Base-by-base conservation (phyloP, 1,140 invertebrate genomes). In the Eumeta japonica region DNA sequence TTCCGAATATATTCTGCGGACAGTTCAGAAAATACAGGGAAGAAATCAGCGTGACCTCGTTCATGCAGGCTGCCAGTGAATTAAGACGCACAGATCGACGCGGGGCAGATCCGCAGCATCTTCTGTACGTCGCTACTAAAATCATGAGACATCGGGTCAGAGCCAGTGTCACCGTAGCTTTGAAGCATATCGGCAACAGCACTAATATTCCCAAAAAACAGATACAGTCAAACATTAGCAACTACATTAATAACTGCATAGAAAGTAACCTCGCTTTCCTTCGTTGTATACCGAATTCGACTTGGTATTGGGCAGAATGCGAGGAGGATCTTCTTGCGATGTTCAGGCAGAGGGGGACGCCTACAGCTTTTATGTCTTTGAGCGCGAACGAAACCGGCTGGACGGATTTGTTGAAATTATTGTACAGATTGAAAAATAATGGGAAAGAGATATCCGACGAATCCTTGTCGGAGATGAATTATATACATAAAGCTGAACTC, bases 241-340 rank as follows among this genome's bases (percentile, higher is more conserved):
- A 36, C 9, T 39, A 36, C 28, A 18, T 31, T 28, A 24, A 39
- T 24, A 37, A 28, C 20, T 43, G 37, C 27, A 24, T 42, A 2
- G 33, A 47, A 35, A 37, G 9, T 13, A 35, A 37, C 24, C 24
- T 45, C 12, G 45, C 52, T 16, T 48, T 57, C 30, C 36, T 55
- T 11, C 43, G 46, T 24, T 43, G 32, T 13, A 41, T 60, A 20
- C 46, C 52, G 16, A 55, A 52, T 45, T 58, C 58, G 18, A 37
- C 49, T 16, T 46, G 39, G 35, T 66, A 58, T 44, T 64, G 62
- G 64, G 5, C 30, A 10, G 39, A 53, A 16, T 19, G 52, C 16
- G 60, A 66, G 46, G 39, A 46, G 46, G 59, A 66, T 43, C 43
- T 68, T 11, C 58, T 66, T 27, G 58, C 57, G 27, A 60, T 62